Evolutionary conservation across 2,888 invertebrate species (phyloP), one percentile per base, ranked within the genome.

Genomic region (Hirtodrosophila alboralis): DNA sequence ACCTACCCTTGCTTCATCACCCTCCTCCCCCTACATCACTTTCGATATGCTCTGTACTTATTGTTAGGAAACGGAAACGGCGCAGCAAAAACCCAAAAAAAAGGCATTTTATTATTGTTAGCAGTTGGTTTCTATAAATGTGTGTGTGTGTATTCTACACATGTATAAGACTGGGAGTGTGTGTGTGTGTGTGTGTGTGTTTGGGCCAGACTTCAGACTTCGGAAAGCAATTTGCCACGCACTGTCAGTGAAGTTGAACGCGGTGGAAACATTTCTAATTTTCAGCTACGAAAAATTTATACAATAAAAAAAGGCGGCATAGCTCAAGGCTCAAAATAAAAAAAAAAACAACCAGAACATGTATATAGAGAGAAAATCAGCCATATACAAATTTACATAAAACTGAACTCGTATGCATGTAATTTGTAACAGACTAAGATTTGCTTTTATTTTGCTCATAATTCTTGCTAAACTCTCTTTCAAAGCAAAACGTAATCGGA

Each of bases 201-300:
- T 41, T 56, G 58, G 38, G 60, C 51, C 64, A 83, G 73, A 63
- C 71, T 81, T 65, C 37, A 76, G 83, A 84, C 84, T 84, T 84
- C 69, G 83, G 72, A 84, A 84, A 84, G 83, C 83, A 84, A 84
- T 84, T 84, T 84, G 83, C 83, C 86, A 84, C 86, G 83, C 83
- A 80, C 83, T 84, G 83, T 67, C 83, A 84, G 83, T 85, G 83
- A 85, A 83, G 83, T 84, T 77, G 85, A 83, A 83, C 85, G 85
- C 83, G 67, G 62, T 79, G 75, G 23, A 68, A 84, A 83, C 85
- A 77, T 85, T 83, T 83, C 81, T 79, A 83, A 83, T 85, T 83
- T 83, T 83, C 81, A 79, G 81, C 85, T 85, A 85, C 84, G 70
- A 85, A 70, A 79, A 85, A 77, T 81, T 57, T 84, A 58, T 65